phyloP scores from a whole-genome alignment of 1,140 invertebrate genomes.

The Idris sp. region DNA sequence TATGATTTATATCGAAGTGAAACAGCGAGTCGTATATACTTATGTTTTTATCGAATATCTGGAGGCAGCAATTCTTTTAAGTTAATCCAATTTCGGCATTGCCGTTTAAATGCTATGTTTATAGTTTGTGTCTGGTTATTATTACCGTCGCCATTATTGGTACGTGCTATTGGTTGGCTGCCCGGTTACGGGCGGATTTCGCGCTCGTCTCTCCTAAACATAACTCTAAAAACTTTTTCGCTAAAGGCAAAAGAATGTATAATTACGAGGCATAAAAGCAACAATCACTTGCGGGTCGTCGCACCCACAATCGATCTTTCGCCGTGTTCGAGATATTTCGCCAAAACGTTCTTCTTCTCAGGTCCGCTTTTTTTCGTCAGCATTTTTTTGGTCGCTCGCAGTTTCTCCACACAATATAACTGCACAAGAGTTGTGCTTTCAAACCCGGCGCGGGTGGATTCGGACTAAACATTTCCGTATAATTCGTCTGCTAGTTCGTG shows the following conservation, averaged over 20 bases:
- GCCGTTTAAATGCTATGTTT: constrained; percentile 45
- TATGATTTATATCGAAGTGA: constrained; percentile 19
- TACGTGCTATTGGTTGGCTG: constrained; percentile 29
- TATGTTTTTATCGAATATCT: constrained; percentile 49
- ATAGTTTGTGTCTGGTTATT: constrained; percentile 50
- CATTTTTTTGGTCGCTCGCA: constrained; percentile 39
- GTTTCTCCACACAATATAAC: constrained; percentile 43
- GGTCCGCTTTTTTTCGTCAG: constrained; percentile 43
- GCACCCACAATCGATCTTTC: constrained; percentile 61
- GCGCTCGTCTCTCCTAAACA: constrained; percentile 65
- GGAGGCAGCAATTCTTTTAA: constrained; percentile 38
- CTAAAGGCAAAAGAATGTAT: constrained; percentile 72
- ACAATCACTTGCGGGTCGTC: constrained; percentile 70
- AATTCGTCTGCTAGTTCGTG: constrained; percentile 13
- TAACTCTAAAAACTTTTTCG: constrained; percentile 68
- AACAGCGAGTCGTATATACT: constrained; percentile 22
- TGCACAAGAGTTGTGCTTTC: constrained; percentile 12
- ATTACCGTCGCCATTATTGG: constrained; percentile 46
- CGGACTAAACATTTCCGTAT: constrained; percentile 44
- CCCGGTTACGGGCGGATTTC: constrained; percentile 43
- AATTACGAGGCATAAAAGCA: constrained; percentile 78
- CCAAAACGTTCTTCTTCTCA: constrained; percentile 42
- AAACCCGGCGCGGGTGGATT: constrained; percentile 52
- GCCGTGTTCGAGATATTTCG: constrained; percentile 58
- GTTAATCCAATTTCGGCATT: constrained; percentile 36